Base-by-base conservation (phyloP, 2,797 vertebrate genomes). In the Cuculus canorus region DNA sequence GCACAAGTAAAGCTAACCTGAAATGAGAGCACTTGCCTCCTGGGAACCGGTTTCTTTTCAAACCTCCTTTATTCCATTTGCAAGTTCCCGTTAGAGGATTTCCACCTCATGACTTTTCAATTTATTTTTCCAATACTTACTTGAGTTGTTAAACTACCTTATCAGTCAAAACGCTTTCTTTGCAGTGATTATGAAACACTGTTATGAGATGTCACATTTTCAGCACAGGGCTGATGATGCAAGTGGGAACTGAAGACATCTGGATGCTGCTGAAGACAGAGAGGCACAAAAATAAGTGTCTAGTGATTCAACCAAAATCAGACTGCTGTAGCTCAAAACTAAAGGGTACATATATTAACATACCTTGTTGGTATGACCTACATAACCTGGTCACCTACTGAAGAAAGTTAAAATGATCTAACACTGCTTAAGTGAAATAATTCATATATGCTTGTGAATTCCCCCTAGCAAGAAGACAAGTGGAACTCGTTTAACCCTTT, bases 1-100 rank as follows among this genome's bases (percentile, higher is more conserved):
- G 23, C 41, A 24, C 24, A 59, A 53, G 24, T 65, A 84, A 80
- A 92, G 24, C 35, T 39, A 52, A 78, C 53, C 81, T 89, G 32
- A 87, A 68, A 41, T 22, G 32, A 81, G 80, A 92, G 85, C 39
- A 35, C 28, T 86, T 53, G 50, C 23, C 90, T 92, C 81, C 64
- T 45, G 90, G 90, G 94, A 81, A 32, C 65, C 22, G 9, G 11
- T 48, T 91, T 88, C 79, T 92, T 84, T 84, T 56, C 79, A 76
- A 19, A 70, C 21, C 54, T 90, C 70, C 56, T 94, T 72, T 79
- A 78, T 82, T 65, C 52, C 17, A 39, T 82, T 96, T 89, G 8
- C 84, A 80, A 66, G 41, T 32, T 93, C 72, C 88, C 94, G 82
- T 94, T 90, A 86, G 28, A 95, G 86, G 81, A 97, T 82, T 96